These are phyloP conservation scores for Macquaria ambigua DNA, from an alignment of 2,113 vertebrate species.

Conservation along the genomic window DNA sequence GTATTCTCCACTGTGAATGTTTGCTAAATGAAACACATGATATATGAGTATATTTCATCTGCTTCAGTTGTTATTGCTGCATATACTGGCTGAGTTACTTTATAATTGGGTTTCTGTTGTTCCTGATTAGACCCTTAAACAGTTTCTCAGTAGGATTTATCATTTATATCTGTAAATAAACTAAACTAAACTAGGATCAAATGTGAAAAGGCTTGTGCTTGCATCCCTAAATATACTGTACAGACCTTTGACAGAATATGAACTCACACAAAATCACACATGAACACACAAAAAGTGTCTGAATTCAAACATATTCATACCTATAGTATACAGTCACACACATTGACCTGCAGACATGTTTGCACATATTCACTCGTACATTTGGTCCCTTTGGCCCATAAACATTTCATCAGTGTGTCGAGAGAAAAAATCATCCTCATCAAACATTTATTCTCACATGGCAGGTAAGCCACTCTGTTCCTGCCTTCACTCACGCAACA, in stretches of 20 bases:
- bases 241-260: neutral
- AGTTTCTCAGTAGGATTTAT: neutral
- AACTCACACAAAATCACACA: neutral
- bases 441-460: constrained; percentile 59
- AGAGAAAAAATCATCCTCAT: constrained; percentile 62
- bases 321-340: neutral
- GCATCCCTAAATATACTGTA: neutral
- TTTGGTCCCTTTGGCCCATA: constrained; percentile 27
- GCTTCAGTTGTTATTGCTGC: constrained; percentile 22
- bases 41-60: constrained; percentile 3
- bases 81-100: neutral
- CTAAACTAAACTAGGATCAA: neutral
- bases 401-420: constrained; percentile 64
- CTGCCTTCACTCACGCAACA: constrained; percentile 32
- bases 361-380: neutral
- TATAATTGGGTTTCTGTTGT: constrained; percentile 3
- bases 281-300: neutral
- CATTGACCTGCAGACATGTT: neutral
- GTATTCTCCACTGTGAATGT: neutral
- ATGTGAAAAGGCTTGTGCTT: neutral
- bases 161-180: constrained; percentile 1
- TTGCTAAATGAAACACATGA: neutral
- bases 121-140: neutral
- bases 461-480: constrained; percentile 39
- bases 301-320: constrained; percentile 4